Base-by-base conservation (phyloP, 2,797 vertebrate genomes). In the Microctenopoma steveboyesi region DNA sequence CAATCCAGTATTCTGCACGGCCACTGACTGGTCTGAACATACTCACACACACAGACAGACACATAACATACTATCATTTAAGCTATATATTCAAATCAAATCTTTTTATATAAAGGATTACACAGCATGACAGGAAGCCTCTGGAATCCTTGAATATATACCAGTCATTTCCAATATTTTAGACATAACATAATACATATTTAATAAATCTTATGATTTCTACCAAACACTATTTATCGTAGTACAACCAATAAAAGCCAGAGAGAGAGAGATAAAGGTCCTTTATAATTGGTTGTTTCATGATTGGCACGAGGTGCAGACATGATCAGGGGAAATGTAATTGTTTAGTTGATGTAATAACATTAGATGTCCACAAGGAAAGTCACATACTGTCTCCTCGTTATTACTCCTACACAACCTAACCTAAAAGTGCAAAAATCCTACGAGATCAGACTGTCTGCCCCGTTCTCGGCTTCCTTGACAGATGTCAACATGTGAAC, bases 341-440 rank as follows among this genome's bases (percentile, higher is more conserved):
- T 78, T 72, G 84, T 82, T 88, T 83, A 92, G 94, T 94, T 93
- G 86, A 81, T 89, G 91, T 90, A 93, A 93, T 89, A 91, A 67
- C 81, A 74, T 85, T 85, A 82, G 67, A 76, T 64, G 71, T 89
- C 89, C 89, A 6, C 30, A 85, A 90, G 88, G 93, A 62, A 79
- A 91, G 92, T 88, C 83, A 78, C 91, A 88, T 65, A 85, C 88
- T 87, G 87, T 75, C 79, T 74, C 76, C 63, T 58, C 43, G 85
- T 91, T 88, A 92, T 89, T 76, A 69, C 57, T 61, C 57, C 83
- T 65, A 78, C 85, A 88, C 93, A 91, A 22, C 22, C 22, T 22
- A 22, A 22, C 91, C 92, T 87, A 89, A 81, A 78, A 54, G 79
- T n/a, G 51, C 11, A 2, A 46, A 74, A 73, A 74, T 39, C 81